These are phyloP conservation scores for Meriones unguiculatus DNA, from an alignment of 2,113 vertebrate genomes.

Conservation along the genomic window DNA sequence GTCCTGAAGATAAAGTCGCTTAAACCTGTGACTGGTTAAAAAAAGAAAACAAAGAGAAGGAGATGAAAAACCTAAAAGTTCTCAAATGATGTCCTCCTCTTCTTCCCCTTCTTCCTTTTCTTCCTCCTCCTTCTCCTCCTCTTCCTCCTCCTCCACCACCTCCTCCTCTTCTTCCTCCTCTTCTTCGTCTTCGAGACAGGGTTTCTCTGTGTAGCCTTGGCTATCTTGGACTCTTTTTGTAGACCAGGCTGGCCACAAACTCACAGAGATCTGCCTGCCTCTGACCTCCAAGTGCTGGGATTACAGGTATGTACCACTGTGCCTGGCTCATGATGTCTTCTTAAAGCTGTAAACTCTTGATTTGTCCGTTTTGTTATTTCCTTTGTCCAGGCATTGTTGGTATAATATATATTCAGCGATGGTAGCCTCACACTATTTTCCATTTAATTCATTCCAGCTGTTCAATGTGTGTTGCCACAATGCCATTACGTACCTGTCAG, in stretches of 20 bases:
- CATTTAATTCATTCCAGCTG: not conserved
- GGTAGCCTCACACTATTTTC: too few relatives aligned
- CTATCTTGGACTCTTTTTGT: too few relatives aligned
- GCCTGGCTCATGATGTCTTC: not conserved
- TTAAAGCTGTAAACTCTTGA: not conserved
- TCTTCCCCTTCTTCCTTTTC: too few relatives aligned
- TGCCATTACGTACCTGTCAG: not conserved
- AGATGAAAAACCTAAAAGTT: not conserved
- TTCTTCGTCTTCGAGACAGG: too few relatives aligned
- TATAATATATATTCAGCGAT: not conserved
- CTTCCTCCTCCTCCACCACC: too few relatives aligned
- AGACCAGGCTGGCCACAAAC: too few relatives aligned
- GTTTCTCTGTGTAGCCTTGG: too few relatives aligned
- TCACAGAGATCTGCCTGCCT: too few relatives aligned
- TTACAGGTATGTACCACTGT: too few relatives aligned
- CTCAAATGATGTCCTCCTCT: not conserved
- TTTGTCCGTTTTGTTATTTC: not conserved
- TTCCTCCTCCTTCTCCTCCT: too few relatives aligned
- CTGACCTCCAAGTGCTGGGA: too few relatives aligned
- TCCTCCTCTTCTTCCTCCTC: too few relatives aligned
- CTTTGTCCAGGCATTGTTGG: not conserved
- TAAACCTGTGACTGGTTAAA: not conserved
- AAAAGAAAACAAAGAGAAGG: not conserved
- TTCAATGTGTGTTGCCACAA: not conserved
- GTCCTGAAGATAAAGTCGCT: not conserved